These are phyloP conservation scores for Drosophila macrospina DNA, from an alignment of 2,888 invertebrate species.

Conservation along the genomic window DNA sequence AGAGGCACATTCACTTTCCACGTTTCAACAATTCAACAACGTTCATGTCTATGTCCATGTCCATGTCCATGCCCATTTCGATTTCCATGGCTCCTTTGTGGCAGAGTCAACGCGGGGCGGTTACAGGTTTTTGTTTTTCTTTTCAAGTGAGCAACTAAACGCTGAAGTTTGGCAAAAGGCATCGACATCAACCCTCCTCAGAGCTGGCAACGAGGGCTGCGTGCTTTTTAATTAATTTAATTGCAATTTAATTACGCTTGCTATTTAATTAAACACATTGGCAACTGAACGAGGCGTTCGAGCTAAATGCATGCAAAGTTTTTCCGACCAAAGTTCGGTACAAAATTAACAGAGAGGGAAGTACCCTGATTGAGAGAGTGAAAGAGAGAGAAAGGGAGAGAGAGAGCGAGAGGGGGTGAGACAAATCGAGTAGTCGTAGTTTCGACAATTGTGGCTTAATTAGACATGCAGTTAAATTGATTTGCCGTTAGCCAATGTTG, in stretches of 20 bases:
- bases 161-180: slow-evolving; percentile 30
- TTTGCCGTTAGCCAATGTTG: slow-evolving; percentile 52
- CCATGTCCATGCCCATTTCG: not conserved
- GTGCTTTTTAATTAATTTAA: slow-evolving; percentile 84
- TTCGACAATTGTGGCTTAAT: slow-evolving; percentile 71
- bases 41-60: slow-evolving; percentile 2
- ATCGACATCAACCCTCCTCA: slow-evolving; percentile 60
- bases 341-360: slow-evolving; percentile 39
- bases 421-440: slow-evolving; percentile 42
- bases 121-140: slow-evolving; percentile 63
- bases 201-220: slow-evolving; percentile 50
- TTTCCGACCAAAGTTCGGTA: slow-evolving; percentile 43
- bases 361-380: not conserved
- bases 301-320: slow-evolving; percentile 74
- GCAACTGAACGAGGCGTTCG: slow-evolving; percentile 60
- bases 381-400: not conserved
- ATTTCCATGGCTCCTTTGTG: slow-evolving; percentile 23
- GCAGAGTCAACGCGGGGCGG: slow-evolving; percentile 28
- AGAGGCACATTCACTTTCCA: slow-evolving; percentile 1
- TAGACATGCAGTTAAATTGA: slow-evolving; percentile 72
- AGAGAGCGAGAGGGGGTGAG: not conserved
- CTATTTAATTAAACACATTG: slow-evolving; percentile 83
- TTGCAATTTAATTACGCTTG: slow-evolving; percentile 83
- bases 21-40: not conserved
- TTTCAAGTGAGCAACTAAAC: slow-evolving; percentile 63